A percentile compares a stretch with the other conserved stretches of the same genome.
Evolutionary conservation across 2,113 vertebrate genomes (phyloP).

Genomic region (Oreochromis spilurus): DNA sequence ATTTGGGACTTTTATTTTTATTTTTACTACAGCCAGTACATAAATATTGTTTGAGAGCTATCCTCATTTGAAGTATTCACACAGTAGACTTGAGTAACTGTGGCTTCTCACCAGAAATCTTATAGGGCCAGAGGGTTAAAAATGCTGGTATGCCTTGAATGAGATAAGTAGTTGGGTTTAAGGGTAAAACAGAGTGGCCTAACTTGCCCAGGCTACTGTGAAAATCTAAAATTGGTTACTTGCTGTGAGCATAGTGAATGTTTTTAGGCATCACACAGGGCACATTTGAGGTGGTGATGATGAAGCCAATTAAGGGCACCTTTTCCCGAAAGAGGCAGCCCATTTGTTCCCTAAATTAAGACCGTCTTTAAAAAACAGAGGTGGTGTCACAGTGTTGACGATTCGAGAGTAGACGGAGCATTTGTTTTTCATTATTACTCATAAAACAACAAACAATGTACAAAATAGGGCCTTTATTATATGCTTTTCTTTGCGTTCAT

Average conservation of each 20-base stretch:
- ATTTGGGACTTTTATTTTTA: not conserved
- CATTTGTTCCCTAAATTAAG: constrained; percentile 11
- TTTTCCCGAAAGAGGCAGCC: constrained; percentile 11
- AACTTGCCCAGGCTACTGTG: constrained; percentile 20
- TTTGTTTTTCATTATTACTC: not conserved
- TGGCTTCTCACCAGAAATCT: constrained; percentile 11
- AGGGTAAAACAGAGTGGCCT: constrained; percentile 24
- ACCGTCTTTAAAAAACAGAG: not conserved
- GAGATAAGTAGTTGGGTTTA: constrained; percentile 38
- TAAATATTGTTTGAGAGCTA: not conserved
- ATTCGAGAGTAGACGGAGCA: not conserved
- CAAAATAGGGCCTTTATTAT: not conserved
- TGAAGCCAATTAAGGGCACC: not conserved
- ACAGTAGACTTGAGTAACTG: not conserved
- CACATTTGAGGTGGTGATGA: constrained; percentile 12
- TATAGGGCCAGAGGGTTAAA: constrained; percentile 1
- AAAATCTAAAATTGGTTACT: constrained; percentile 34
- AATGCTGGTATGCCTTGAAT: not conserved
- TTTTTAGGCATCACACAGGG: constrained; percentile 21
- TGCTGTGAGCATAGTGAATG: constrained; percentile 17
- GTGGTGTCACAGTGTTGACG: not conserved
- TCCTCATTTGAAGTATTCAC: not conserved
- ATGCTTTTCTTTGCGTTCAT: not conserved
- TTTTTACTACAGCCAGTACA: not conserved
- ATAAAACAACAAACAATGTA: not conserved